Base-by-base conservation (phyloP, 2,888 invertebrate species). In the Quadriops clusia region DNA sequence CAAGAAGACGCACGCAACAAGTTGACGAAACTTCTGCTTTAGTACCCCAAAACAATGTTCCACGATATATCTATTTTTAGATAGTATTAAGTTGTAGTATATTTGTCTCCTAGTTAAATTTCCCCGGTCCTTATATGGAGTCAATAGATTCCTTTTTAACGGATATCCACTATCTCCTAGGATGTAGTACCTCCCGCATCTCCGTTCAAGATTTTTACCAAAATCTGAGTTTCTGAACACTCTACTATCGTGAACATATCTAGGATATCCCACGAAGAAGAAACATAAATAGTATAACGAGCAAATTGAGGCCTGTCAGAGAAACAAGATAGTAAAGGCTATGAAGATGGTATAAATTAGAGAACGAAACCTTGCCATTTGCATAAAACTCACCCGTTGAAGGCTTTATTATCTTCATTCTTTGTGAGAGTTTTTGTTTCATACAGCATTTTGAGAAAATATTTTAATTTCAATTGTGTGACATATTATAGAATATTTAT, bases 1-100 rank as follows among this genome's bases (percentile, higher is more conserved):
- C n/a, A n/a, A n/a, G n/a, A n/a, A n/a, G n/a, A n/a, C n/a, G n/a
- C n/a, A n/a, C n/a, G n/a, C n/a, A n/a, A n/a, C n/a, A n/a, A n/a
- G n/a, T 23, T 36, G 33, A 13, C 36, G 9, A 33, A 36, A 36
- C 21, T 17, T 28, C 33, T 36, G 36, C 15, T 36, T 36, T 14
- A 33, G 13, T 7, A 33, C 20, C 3, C 33, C 32, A 11, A 36
- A 33, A 20, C 22, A 28, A 15, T 36, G 33, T 29, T 36, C 30
- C 7, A 29, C 22, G 7, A 34, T 14, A 23, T 34, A 34, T 24
- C 30, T 24, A 20, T 30, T 34, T 26, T 13, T 26, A 4, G 32
- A 8, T 13, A 35, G 9, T 23, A 23, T 32, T 13, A 28, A 5
- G 28, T 35, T 32, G 23, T 32, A 32, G 23, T 27, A 32, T 10